Percentiles rank a stretch among this genome's conserved stretches.
Evolutionary conservation across 2,888 invertebrate genomes (phyloP).

Genomic region (Heliconius cydno): DNA sequence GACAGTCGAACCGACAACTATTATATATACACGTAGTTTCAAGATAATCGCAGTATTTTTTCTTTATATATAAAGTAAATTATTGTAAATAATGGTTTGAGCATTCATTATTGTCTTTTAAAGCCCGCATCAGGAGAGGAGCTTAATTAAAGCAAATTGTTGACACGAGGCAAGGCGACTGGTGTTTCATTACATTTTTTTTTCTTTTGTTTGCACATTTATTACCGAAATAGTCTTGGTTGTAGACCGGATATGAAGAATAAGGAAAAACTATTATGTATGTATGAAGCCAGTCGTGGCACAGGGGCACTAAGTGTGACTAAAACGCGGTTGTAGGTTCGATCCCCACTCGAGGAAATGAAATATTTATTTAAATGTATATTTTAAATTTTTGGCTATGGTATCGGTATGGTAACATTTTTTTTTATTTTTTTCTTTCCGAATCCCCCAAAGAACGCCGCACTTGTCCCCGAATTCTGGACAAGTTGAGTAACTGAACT

Average conservation of each 20-base stretch:
- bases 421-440: no score
- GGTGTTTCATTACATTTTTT: conserved; percentile 20
- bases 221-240: conserved; percentile 3
- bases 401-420: no score
- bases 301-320: no score
- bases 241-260: background rate
- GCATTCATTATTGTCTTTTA: conserved; percentile 40
- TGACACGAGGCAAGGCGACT: conserved; percentile 36
- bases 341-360: no score
- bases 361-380: no score
- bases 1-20: background rate
- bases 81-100: background rate
- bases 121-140: conserved; percentile 39
- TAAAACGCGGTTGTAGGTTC: no score
- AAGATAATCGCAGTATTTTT: background rate
- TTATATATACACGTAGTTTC: background rate
- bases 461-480: no score
- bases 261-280: background rate
- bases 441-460: no score
- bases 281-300: no score
- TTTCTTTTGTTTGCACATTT: conserved; percentile 16
- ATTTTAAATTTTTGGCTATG: no score
- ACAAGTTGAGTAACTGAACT: no score
- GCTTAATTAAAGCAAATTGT: conserved; percentile 45
- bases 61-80: background rate